These are phyloP conservation scores for Phataginus tricuspis DNA, from an alignment of 2,797 vertebrate genomes.

Conservation along the genomic window DNA sequence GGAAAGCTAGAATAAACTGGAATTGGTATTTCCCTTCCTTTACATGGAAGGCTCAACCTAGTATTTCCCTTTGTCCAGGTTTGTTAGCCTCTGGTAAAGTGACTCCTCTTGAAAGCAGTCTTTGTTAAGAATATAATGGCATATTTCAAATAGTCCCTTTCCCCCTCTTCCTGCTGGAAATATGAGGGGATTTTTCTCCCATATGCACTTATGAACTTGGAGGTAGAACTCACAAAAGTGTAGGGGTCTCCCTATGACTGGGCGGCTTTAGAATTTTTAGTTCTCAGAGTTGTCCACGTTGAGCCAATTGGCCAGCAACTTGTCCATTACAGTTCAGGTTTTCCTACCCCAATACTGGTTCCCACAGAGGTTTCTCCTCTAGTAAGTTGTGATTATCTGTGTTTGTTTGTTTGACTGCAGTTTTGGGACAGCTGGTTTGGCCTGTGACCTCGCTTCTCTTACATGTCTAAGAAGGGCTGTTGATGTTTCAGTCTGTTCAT, in stretches of 20 bases:
- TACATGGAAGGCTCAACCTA: background rate
- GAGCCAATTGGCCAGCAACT: background rate
- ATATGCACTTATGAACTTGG: background rate
- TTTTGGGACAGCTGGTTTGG: background rate
- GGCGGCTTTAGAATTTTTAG: background rate
- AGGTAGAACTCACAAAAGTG: background rate
- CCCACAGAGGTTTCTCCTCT: background rate
- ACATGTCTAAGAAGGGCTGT: background rate
- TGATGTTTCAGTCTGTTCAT: background rate
- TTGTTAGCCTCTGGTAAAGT: background rate
- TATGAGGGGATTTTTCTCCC: background rate
- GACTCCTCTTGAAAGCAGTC: background rate
- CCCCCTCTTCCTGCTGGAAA: background rate
- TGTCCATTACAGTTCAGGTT: background rate
- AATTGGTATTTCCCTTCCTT: background rate
- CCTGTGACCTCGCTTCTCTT: background rate
- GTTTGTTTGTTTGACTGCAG: background rate
- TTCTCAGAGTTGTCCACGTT: background rate
- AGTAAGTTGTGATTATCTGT: background rate
- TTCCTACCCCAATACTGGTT: background rate
- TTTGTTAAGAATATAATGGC: background rate
- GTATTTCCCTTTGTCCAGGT: background rate
- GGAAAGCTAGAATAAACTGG: background rate
- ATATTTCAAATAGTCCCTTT: background rate
- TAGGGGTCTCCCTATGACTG: background rate